Evolutionary conservation across 2,888 invertebrate species (phyloP).

Genomic region (Rhynchonema sp.): DNA sequence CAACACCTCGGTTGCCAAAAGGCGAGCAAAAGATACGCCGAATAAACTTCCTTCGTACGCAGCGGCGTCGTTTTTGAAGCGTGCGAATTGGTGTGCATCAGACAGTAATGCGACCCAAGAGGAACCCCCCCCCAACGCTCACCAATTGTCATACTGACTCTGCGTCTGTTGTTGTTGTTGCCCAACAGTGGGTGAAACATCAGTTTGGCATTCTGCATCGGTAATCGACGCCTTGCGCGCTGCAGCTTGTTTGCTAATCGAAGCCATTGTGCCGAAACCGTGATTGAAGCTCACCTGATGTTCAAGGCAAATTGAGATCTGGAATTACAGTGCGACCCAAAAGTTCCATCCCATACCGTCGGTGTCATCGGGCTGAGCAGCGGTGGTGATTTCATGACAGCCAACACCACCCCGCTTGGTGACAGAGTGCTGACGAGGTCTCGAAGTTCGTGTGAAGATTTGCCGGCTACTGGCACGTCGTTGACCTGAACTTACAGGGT

Average conservation of each 20-base stretch:
- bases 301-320: too few relatives aligned
- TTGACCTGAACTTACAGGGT: background rate
- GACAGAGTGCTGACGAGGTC: background rate
- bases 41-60: too few relatives aligned
- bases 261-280: background rate
- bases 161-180: too few relatives aligned
- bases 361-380: background rate
- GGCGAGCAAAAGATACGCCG: too few relatives aligned
- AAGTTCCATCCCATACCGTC: background rate
- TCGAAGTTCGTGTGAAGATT: background rate
- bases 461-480: background rate
- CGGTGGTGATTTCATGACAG: background rate
- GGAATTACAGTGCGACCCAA: background rate
- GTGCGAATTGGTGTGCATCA: too few relatives aligned
- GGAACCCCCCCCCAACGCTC: too few relatives aligned
- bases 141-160: too few relatives aligned
- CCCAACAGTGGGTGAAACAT: too few relatives aligned
- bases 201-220: background rate
- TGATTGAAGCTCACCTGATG: background rate
- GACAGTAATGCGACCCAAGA: too few relatives aligned
- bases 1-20: too few relatives aligned
- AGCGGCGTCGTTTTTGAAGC: too few relatives aligned
- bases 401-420: background rate
- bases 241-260: background rate
- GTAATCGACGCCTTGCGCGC: background rate